Evolutionary conservation across 1,140 invertebrate species (phyloP).

Genomic region (Aphelenchoides besseyi): DNA sequence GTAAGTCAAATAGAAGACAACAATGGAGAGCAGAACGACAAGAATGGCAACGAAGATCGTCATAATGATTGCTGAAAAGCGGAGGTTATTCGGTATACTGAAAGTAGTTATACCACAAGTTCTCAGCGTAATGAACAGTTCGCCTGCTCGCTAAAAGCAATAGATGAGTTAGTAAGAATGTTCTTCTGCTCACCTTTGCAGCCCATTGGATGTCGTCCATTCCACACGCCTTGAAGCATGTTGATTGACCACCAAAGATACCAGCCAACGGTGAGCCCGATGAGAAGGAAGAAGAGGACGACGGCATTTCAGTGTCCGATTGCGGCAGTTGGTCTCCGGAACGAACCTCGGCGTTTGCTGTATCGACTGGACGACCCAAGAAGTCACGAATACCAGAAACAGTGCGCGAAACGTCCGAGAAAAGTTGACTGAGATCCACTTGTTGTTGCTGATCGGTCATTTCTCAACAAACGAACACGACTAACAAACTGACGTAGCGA

Average conservation of each 20-base stretch:
- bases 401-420: slow-evolving; percentile 8
- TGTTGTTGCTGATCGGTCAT: not conserved
- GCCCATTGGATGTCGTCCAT: slow-evolving; percentile 61
- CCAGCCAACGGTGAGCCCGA: slow-evolving; percentile 38
- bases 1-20: slow-evolving; percentile 17
- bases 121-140: slow-evolving; percentile 23
- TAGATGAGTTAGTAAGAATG: not conserved
- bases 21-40: slow-evolving; percentile 17
- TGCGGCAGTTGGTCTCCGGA: not conserved
- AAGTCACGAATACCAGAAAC: slow-evolving; percentile 13
- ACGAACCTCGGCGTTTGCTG: not conserved
- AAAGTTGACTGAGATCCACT: slow-evolving; percentile 9
- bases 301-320: slow-evolving; percentile 10
- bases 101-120: not conserved
- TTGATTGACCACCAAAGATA: slow-evolving; percentile 34
- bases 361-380: not conserved
- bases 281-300: not conserved
- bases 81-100: not conserved
- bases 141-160: slow-evolving; percentile 24
- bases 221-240: slow-evolving; percentile 58
- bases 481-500: too few relatives aligned
- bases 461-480: too few relatives aligned
- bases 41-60: slow-evolving; percentile 2
- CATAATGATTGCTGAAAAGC: slow-evolving; percentile 3
- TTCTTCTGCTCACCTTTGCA: slow-evolving; percentile 44